A percentile compares a stretch with the other conserved stretches of the same genome.
Conservation (phyloP, 1,140 invertebrate species). For the Littorina saxatilis region DNA sequence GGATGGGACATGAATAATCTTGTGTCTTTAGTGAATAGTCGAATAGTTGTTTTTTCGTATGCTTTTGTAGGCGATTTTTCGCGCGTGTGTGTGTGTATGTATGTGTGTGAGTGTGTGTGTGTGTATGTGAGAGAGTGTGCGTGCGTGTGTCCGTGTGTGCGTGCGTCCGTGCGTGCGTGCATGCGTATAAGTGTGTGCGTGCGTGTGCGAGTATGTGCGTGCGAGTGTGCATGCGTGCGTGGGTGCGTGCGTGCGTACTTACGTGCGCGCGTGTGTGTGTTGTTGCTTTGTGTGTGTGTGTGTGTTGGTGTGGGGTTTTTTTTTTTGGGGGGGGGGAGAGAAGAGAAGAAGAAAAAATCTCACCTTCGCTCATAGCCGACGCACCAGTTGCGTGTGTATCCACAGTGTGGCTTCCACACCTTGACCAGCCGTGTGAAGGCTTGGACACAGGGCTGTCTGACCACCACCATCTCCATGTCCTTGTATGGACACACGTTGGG, state of each 20-base stretch:
- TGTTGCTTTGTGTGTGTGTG: no score
- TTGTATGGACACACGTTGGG: slow-evolving; percentile 73
- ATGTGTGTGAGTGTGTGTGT: slow-evolving; percentile 15
- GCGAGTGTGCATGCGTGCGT: not conserved
- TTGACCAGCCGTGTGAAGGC: slow-evolving; percentile 72
- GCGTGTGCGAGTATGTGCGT: not conserved
- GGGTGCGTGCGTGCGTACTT: not conserved
- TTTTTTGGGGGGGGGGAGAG: no score
- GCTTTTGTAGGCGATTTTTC: not conserved
- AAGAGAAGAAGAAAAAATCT: no score
- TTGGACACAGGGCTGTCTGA: slow-evolving; percentile 68
- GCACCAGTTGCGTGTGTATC: slow-evolving; percentile 70
- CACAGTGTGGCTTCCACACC: slow-evolving; percentile 74
- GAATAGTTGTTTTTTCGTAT: not conserved
- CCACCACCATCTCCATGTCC: slow-evolving; percentile 66
- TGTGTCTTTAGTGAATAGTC: no score
- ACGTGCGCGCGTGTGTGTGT: not conserved
- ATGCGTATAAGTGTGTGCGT: not conserved
- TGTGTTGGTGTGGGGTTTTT: no score
- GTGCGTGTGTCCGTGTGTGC: not conserved
- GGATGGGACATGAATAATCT: no score
- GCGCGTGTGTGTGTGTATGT: not conserved
- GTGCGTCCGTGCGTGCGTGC: not conserved
- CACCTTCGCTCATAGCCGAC: slow-evolving; percentile 74
- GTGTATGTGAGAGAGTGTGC: slow-evolving; percentile 19